phyloP scores from a whole-genome alignment of 2,888 invertebrate species.

The Pardosa pseudoannulata region DNA sequence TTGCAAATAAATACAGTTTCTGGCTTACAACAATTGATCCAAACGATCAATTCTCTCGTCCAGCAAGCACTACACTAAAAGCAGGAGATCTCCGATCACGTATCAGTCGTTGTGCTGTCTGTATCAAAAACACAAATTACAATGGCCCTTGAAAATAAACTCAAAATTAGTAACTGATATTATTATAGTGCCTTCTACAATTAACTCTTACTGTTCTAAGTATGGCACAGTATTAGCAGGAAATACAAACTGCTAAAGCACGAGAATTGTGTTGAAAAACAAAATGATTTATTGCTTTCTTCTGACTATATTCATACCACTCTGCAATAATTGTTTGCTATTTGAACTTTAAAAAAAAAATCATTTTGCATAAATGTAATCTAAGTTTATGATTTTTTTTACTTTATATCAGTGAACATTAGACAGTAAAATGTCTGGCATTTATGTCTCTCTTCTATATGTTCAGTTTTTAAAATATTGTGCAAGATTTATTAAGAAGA shows the following conservation, averaged over 20 bases:
- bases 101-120: slow-evolving; percentile 75
- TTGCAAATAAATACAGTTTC: slow-evolving; percentile 97
- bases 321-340: background rate
- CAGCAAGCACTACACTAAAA: slow-evolving; percentile 93
- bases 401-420: background rate
- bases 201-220: slow-evolving; percentile 33
- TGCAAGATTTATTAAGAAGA: too few species aligned
- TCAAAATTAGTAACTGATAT: background rate
- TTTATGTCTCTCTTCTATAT: background rate
- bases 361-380: background rate
- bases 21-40: slow-evolving; percentile 97
- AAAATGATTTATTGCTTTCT: slow-evolving; percentile 30
- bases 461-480: background rate
- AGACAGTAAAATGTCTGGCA: background rate
- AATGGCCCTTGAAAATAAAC: slow-evolving; percentile 22
- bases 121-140: slow-evolving; percentile 74
- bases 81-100: slow-evolving; percentile 88
- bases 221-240: slow-evolving; percentile 52
- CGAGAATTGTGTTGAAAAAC: slow-evolving; percentile 11
- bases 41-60: slow-evolving; percentile 88
- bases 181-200: slow-evolving; percentile 17
- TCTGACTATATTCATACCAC: background rate
- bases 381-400: background rate
- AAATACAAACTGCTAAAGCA: slow-evolving; percentile 25
- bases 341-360: background rate